Conservation (phyloP, 1,140 invertebrate species). For the Drosophila yakuba region DNA sequence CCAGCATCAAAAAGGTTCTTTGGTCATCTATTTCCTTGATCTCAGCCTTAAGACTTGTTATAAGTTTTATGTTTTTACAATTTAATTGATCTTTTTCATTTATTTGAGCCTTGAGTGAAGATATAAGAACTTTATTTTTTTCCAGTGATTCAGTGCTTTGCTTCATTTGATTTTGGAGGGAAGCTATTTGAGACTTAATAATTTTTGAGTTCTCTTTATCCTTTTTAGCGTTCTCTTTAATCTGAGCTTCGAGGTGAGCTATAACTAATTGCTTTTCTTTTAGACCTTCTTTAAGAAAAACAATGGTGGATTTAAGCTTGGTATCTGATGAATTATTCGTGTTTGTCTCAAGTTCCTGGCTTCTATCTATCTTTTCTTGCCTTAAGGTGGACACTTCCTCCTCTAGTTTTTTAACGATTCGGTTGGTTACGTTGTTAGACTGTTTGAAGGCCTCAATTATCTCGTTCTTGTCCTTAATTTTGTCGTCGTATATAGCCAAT, state of each 20-base stretch:
- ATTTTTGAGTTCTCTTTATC: not conserved
- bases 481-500: not conserved
- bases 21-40: not conserved
- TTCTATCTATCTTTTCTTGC: not conserved
- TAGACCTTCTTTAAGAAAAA: not conserved
- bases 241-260: not conserved
- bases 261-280: not conserved
- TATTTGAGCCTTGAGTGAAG: not conserved
- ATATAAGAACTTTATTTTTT: no score
- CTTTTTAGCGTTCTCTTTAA: not conserved
- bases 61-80: not conserved
- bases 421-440: not conserved
- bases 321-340: not conserved
- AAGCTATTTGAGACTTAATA: no score
- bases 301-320: not conserved
- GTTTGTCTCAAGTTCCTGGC: not conserved
- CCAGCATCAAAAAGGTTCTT: not conserved
- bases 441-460: slow-evolving; percentile 9
- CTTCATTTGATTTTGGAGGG: no score
- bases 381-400: not conserved
- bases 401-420: not conserved
- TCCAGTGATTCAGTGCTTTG: no score
- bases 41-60: not conserved
- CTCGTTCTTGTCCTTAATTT: slow-evolving; percentile 26
- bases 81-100: not conserved